A percentile compares a stretch with the other conserved stretches of the same genome.
These are phyloP conservation scores for Pangasius larnaudii DNA, from an alignment of 2,797 vertebrate genomes.

Conservation along the genomic window DNA sequence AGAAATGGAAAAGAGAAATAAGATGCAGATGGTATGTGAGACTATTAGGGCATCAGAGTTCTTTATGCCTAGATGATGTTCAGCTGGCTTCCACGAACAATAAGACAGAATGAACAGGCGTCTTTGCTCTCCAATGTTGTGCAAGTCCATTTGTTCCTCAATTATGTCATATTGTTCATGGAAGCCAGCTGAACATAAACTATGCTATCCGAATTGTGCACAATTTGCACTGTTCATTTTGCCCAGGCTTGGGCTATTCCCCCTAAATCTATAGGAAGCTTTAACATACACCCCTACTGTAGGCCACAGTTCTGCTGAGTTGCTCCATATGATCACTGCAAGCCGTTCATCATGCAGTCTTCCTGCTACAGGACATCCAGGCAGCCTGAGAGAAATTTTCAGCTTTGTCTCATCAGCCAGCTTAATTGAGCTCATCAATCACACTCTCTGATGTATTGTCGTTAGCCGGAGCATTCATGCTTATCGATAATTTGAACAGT, in stretches of 20 bases:
- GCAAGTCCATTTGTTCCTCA: background rate
- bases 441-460: conserved; percentile 44
- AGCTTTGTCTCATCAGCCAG: conserved; percentile 57
- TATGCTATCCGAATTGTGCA: background rate
- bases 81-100: background rate
- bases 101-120: background rate
- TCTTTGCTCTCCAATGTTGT: background rate
- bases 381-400: conserved; percentile 49
- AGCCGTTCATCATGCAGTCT: conserved; percentile 42
- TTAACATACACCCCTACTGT: background rate
- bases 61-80: background rate
- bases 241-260: background rate
- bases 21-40: background rate
- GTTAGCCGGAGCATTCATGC: conserved; percentile 49
- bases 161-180: background rate
- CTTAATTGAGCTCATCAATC: conserved; percentile 59
- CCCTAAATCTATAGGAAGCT: background rate
- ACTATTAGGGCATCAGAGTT: background rate
- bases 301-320: background rate
- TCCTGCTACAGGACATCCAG: conserved; percentile 33
- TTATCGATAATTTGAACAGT: conserved; percentile 57
- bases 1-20: background rate
- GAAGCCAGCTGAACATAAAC: background rate
- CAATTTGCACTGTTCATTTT: background rate
- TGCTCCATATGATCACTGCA: conserved; percentile 35